phyloP scores from a whole-genome alignment of 2,113 vertebrate genomes.

The Dermatemys mawii region DNA sequence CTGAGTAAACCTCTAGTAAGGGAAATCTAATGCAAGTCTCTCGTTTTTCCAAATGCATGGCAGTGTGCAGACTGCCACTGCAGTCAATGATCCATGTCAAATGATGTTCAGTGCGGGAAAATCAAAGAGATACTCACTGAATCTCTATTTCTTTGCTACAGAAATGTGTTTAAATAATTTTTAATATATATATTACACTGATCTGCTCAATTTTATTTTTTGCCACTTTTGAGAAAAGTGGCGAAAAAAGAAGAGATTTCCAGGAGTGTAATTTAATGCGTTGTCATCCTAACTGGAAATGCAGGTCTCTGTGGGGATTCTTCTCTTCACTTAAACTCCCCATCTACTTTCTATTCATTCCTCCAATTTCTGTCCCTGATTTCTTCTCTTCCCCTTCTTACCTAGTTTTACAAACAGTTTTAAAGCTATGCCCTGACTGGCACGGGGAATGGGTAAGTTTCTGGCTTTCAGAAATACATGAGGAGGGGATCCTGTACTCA shows the following conservation, averaged over 20 bases:
- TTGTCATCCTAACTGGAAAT: neutral
- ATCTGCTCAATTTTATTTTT: neutral
- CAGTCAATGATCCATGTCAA: neutral
- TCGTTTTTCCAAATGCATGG: neutral
- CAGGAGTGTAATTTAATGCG: neutral
- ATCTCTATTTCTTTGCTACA: neutral
- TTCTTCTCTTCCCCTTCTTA: neutral
- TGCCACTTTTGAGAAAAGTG: neutral
- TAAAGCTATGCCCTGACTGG: neutral
- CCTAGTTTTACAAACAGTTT: neutral
- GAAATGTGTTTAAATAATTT: neutral
- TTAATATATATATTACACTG: neutral
- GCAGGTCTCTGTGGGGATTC: neutral
- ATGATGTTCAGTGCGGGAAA: neutral
- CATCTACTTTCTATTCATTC: accelerated
- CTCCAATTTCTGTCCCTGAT: neutral
- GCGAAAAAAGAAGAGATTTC: neutral
- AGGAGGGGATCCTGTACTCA: neutral
- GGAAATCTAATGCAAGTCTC: neutral
- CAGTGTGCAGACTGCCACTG: neutral
- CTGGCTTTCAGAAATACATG: neutral
- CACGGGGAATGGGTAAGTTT: neutral
- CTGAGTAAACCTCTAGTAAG: neutral
- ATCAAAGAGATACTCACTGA: neutral
- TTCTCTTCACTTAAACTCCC: neutral